A percentile compares a stretch with the other conserved stretches of the same genome.
phyloP scores from a whole-genome alignment of 2,113 vertebrate species.

The Trochalopteron elliotii region DNA sequence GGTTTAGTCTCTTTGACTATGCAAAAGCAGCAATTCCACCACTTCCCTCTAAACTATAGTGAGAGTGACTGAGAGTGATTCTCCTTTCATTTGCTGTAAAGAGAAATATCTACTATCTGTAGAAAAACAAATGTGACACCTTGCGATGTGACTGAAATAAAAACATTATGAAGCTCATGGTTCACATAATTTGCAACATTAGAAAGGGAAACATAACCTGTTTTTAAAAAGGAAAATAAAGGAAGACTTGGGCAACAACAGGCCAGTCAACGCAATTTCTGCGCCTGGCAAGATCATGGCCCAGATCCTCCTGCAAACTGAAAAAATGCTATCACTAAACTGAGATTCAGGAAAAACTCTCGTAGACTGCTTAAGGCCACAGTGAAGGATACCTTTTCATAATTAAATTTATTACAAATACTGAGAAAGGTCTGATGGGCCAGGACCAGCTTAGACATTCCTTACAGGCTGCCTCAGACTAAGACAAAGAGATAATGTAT shows the following conservation, averaged over 20 bases:
- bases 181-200: not conserved
- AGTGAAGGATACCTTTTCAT: not conserved
- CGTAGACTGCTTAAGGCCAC: not conserved
- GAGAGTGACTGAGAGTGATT: not conserved
- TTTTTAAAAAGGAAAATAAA: not conserved
- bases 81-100: not conserved
- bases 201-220: not conserved
- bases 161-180: not conserved
- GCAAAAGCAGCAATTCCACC: not conserved
- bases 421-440: not conserved
- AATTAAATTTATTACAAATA: not conserved
- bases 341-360: not conserved
- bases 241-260: not conserved
- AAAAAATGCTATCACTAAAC: not conserved
- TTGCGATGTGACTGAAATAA: not conserved
- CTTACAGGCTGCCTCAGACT: not conserved
- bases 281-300: not conserved
- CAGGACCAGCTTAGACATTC: not conserved
- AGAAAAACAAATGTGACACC: not conserved
- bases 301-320: not conserved
- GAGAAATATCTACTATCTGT: not conserved
- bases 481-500: not conserved
- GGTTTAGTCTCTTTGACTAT: not conserved
- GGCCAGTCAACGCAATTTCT: not conserved
- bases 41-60: not conserved